Evolutionary conservation across 1,140 invertebrate species (phyloP).

Genomic region (Whitmania pigra): DNA sequence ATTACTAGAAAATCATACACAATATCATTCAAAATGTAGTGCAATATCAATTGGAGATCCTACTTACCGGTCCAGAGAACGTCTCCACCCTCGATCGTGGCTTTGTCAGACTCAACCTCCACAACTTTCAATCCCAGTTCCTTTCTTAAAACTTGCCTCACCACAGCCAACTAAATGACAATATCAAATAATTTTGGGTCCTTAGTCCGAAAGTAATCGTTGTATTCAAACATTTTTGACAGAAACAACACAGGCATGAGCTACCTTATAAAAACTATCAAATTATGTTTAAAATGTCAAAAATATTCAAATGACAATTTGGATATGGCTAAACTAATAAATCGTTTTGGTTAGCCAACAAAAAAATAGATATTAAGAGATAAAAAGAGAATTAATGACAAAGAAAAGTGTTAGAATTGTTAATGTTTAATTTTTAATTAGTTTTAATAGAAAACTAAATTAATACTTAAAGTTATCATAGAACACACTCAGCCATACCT

Average conservation of each 20-base stretch:
- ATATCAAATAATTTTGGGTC: background rate
- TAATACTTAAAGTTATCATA: slow-evolving; percentile 15
- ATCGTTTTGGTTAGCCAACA: too few relatives aligned
- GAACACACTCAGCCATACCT: slow-evolving; percentile 46
- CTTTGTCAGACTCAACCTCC: slow-evolving; percentile 65
- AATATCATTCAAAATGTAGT: background rate
- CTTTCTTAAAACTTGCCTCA: slow-evolving; percentile 64
- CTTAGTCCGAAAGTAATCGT: too few relatives aligned
- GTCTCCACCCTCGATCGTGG: slow-evolving; percentile 75
- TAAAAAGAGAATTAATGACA: too few relatives aligned
- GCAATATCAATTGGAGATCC: background rate
- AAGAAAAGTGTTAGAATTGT: too few relatives aligned
- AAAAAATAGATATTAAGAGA: too few relatives aligned
- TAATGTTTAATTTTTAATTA: too few relatives aligned
- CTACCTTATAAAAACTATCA: too few relatives aligned
- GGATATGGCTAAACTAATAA: too few relatives aligned
- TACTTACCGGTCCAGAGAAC: slow-evolving; percentile 73
- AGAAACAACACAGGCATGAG: too few relatives aligned
- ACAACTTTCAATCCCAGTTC: slow-evolving; percentile 67
- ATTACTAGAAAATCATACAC: background rate
- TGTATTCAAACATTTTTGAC: too few relatives aligned
- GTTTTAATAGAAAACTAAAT: slow-evolving; percentile 6
- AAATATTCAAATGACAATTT: too few relatives aligned
- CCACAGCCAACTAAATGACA: slow-evolving; percentile 56
- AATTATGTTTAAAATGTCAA: too few relatives aligned